Evolutionary conservation across 2,797 vertebrate genomes (phyloP), one percentile per base, ranked within the genome.

Genomic region (Eleutherodactylus coqui): DNA sequence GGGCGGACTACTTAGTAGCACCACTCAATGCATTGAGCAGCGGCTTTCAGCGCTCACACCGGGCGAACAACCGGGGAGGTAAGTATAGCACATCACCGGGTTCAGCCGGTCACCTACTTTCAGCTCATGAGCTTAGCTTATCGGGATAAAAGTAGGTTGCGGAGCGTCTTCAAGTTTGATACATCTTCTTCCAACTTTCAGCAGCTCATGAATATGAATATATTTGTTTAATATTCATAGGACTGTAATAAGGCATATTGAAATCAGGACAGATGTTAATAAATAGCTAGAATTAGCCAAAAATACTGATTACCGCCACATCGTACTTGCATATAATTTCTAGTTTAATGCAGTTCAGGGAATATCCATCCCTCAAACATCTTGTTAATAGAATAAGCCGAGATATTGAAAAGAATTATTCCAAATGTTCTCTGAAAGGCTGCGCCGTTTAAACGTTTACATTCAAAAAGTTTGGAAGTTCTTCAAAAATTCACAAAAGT

Each of bases 161-260:
- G n/a, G n/a, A n/a, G n/a, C n/a, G n/a, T n/a, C n/a, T n/a, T n/a
- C n/a, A n/a, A 84, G 41, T 87, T 45, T 19, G 75, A 73, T 38
- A 27, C 29, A 60, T 47, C 64, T 70, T 53, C 75, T 38, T 38
- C 38, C 67, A 58, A 10, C 47, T 87, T 78, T 53, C 24, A 51
- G 43, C 72, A 62, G 21, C 75, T 84, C 75, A 87, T 87, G 86
- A 84, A 87, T 87, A 87, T 87, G 73, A 53, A 87, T 84, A 45
- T 87, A 77, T 83, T 79, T 79, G 34, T 80, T 79, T 79, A 87
- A 84, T 87, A 83, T 79, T 83, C 67, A 34, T 73, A 11, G 9
- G 36, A 41, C 64, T 41, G 14, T 83, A 87, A 87, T 83, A 87
- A 60, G 53, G 76, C 45, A 75, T 45, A 79, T 60, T 73, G 41